These are phyloP conservation scores for Phylloscopus trochilus DNA, from an alignment of 2,113 vertebrate genomes.

Conservation along the genomic window DNA sequence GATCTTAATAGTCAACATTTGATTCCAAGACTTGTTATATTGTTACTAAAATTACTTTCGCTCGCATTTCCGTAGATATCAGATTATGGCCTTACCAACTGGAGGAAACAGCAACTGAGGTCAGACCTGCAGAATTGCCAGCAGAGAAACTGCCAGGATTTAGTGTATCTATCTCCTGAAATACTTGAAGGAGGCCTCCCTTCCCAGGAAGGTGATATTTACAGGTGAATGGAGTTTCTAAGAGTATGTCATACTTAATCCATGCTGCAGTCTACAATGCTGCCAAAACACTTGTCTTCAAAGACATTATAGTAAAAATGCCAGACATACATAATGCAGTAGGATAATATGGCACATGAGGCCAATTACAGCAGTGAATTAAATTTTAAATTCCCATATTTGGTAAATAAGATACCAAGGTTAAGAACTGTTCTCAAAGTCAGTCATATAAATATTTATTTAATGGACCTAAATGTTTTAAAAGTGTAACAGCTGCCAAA, in stretches of 20 bases:
- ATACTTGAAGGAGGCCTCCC: slow-evolving; percentile 35
- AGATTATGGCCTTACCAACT: slow-evolving; percentile 47
- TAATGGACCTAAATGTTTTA: background rate
- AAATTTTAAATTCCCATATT: background rate
- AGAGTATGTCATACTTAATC: background rate
- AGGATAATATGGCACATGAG: background rate
- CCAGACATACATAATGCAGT: background rate
- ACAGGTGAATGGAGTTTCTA: slow-evolving; percentile 55
- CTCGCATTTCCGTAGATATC: background rate
- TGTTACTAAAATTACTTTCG: background rate
- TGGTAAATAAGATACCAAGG: background rate
- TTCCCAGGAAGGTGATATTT: slow-evolving; percentile 59
- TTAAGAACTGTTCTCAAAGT: background rate
- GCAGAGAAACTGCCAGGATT: slow-evolving; percentile 1
- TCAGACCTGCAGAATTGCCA: slow-evolving; percentile 23
- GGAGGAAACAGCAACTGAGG: slow-evolving; percentile 18
- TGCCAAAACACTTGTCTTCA: background rate
- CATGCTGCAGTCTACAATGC: background rate
- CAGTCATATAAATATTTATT: background rate
- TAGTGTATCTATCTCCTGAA: slow-evolving; percentile 61
- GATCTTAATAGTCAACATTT: background rate
- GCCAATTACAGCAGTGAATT: background rate
- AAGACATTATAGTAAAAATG: background rate
- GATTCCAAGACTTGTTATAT: background rate
- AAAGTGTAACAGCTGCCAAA: background rate